Evolutionary conservation across 1,140 invertebrate genomes (phyloP).

Genomic region (Heliconius congener): DNA sequence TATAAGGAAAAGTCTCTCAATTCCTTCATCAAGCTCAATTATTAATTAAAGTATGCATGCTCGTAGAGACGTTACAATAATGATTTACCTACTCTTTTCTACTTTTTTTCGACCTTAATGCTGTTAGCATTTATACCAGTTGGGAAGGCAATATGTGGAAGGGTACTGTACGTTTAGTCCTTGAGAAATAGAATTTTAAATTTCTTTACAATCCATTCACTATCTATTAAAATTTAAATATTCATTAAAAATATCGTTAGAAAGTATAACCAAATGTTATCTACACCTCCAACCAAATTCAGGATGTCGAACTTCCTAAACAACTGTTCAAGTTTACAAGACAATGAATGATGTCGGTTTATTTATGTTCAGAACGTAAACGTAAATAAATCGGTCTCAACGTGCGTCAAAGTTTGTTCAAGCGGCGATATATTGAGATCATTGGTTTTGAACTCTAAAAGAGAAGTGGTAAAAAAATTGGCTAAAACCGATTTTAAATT

Average conservation of each 20-base stretch:
- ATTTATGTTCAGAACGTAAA: slow-evolving; percentile 62
- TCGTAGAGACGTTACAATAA: no score
- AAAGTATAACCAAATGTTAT: slow-evolving; percentile 45
- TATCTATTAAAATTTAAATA: background rate
- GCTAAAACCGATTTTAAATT: background rate
- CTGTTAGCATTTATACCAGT: no score
- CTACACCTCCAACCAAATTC: slow-evolving; percentile 41
- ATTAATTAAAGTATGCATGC: no score
- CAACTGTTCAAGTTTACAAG: slow-evolving; percentile 70
- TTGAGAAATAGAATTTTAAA: no score
- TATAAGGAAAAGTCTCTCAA: no score
- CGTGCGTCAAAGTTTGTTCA: slow-evolving; percentile 46
- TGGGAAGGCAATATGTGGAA: no score
- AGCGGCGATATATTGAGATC: slow-evolving; percentile 19
- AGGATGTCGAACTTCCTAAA: slow-evolving; percentile 76
- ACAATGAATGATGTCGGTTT: slow-evolving; percentile 70
- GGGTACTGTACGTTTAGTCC: no score
- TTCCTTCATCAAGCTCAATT: no score
- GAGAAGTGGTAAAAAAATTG: background rate
- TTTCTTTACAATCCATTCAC: background rate
- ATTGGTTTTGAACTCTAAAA: background rate
- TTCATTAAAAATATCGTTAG: background rate
- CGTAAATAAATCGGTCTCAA: slow-evolving; percentile 47
- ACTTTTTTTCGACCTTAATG: no score
- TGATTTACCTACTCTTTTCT: no score